Conservation (phyloP, 1,140 invertebrate species). For the Melipona quadrifasciata region DNA sequence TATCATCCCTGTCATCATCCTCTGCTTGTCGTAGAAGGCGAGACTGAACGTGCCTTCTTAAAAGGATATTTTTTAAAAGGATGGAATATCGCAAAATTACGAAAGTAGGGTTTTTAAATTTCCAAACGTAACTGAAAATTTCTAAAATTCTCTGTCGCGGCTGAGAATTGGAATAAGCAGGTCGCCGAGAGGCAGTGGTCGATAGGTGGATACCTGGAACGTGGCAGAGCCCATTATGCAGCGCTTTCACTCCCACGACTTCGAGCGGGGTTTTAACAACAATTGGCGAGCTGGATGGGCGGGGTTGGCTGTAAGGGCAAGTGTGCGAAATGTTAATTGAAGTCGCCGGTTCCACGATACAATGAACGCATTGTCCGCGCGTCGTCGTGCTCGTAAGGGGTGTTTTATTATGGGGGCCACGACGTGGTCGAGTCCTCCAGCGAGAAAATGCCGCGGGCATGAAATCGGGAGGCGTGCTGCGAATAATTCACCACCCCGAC, state of each 20-base stretch:
- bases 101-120: neutral
- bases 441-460: constrained; percentile 50
- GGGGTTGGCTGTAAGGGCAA: constrained; percentile 58
- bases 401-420: constrained; percentile 78
- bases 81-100: too few relatives aligned
- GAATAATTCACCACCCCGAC: constrained; percentile 49
- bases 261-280: constrained; percentile 68
- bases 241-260: constrained; percentile 68
- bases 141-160: neutral
- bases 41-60: too few relatives aligned
- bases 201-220: constrained; percentile 19
- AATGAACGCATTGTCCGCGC: constrained; percentile 74
- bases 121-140: neutral
- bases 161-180: neutral
- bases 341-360: constrained; percentile 64
- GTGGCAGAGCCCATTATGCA: constrained; percentile 12
- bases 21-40: too few relatives aligned
- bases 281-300: constrained; percentile 70
- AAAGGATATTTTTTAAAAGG: too few relatives aligned
- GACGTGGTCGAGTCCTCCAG: constrained; percentile 51
- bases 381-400: constrained; percentile 68
- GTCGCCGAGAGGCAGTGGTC: neutral
- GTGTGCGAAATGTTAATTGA: constrained; percentile 78
- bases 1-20: too few relatives aligned
- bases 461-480: constrained; percentile 66